Evolutionary conservation across 64 coral and sea anemone species (phyloP).

Genomic region (Pachyseris speciosa): DNA sequence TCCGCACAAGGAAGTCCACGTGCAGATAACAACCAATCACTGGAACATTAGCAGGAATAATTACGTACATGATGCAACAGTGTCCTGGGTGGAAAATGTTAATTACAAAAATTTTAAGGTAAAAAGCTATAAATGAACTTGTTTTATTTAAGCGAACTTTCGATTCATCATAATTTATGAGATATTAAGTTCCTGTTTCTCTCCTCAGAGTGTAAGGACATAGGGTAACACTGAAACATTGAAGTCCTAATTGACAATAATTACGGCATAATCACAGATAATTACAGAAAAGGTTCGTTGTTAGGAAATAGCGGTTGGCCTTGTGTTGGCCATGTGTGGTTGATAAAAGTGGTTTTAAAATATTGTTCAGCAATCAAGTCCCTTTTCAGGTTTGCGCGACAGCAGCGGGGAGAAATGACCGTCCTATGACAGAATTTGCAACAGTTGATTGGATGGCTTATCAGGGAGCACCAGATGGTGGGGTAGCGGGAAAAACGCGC

Average conservation of each 20-base stretch:
- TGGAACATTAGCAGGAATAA: neutral
- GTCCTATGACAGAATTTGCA: neutral
- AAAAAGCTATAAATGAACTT: neutral
- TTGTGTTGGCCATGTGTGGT: too few relatives aligned
- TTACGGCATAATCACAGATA: too few relatives aligned
- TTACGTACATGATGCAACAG: conserved; percentile 76
- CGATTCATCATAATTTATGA: too few relatives aligned
- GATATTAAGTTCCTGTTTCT: too few relatives aligned
- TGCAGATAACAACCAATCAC: conserved; percentile 70
- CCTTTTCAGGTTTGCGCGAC: conserved; percentile 46
- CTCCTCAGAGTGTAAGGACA: too few relatives aligned
- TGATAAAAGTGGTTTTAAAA: too few relatives aligned
- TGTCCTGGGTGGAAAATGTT: conserved; percentile 71
- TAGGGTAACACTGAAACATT: too few relatives aligned
- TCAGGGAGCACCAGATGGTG: conserved; percentile 74
- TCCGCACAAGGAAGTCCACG: conserved; percentile 66
- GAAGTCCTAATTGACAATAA: too few relatives aligned
- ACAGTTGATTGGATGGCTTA: conserved; percentile 86
- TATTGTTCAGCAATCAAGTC: too few relatives aligned
- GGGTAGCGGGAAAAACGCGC: conserved; percentile 51
- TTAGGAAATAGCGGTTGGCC: too few relatives aligned
- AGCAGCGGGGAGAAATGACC: conserved; percentile 38
- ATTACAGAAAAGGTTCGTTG: too few relatives aligned
- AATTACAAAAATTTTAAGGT: conserved; percentile 34
- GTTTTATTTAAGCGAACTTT: too few relatives aligned